phyloP scores from a whole-genome alignment of 2,113 vertebrate species.

The Melanostigma gelatinosum region DNA sequence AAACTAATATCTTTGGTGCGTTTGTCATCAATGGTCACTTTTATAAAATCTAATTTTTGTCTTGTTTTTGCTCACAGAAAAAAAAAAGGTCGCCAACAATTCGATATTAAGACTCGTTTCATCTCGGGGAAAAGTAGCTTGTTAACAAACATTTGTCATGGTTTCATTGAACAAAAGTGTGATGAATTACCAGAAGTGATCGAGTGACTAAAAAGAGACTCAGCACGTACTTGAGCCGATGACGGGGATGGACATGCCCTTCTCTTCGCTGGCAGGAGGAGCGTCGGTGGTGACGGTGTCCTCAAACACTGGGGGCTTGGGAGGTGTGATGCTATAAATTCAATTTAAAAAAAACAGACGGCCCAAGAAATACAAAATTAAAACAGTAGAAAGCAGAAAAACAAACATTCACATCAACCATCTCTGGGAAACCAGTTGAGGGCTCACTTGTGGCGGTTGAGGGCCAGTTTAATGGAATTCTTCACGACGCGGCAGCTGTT shows the following conservation, averaged over 20 bases:
- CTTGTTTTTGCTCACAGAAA: no score
- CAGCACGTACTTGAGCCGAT: constrained; percentile 87
- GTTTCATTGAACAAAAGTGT: not conserved
- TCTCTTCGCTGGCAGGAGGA: constrained; percentile 75
- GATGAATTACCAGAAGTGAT: not conserved
- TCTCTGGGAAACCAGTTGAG: not conserved
- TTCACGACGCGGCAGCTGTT: constrained; percentile 92
- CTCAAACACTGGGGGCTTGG: constrained; percentile 76
- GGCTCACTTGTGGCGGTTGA: constrained; percentile 89
- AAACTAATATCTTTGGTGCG: no score
- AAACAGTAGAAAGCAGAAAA: not conserved
- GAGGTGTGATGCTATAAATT: constrained; percentile 75
- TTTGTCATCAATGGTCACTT: no score
- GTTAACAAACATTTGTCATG: not conserved
- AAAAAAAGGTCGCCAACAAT: no score
- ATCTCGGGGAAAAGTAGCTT: not conserved
- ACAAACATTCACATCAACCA: not conserved
- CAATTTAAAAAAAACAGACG: not conserved
- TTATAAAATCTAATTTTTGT: no score
- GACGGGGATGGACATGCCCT: constrained; percentile 87
- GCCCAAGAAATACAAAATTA: not conserved
- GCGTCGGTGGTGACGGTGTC: constrained; percentile 62
- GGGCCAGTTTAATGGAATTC: constrained; percentile 96
- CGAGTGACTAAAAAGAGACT: not conserved
- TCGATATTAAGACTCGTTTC: not conserved